Evolutionary conservation across 2,113 vertebrate genomes (phyloP).

Genomic region (Takifugu bimaculatus): DNA sequence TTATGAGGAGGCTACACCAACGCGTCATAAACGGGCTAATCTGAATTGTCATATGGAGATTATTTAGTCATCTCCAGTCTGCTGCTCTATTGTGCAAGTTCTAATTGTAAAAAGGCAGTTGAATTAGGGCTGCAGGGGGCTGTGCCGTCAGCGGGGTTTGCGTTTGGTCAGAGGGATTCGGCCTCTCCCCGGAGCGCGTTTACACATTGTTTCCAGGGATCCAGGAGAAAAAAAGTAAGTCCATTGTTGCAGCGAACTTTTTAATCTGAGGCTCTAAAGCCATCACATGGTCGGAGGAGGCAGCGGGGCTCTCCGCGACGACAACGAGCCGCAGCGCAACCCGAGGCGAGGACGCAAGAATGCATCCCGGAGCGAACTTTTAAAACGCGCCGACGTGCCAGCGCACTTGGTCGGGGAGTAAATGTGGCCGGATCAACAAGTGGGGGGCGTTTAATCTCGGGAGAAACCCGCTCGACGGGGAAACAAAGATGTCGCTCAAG

Average conservation of each 20-base stretch:
- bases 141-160: constrained; percentile 6
- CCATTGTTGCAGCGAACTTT: constrained; percentile 70
- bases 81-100: background rate
- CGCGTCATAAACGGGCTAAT: constrained; percentile 35
- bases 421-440: background rate
- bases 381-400: background rate
- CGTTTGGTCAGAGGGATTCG: constrained; percentile 7
- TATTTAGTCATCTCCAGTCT: background rate
- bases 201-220: constrained; percentile 49
- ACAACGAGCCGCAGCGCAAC: constrained; percentile 21
- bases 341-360: constrained; percentile 6
- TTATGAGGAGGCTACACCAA: constrained; percentile 11
- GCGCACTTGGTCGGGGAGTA: constrained; percentile 9
- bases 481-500: constrained; percentile 55
- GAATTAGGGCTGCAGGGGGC: background rate
- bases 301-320: constrained; percentile 8
- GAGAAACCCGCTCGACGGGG: background rate
- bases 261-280: constrained; percentile 71
- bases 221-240: constrained; percentile 53
- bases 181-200: constrained; percentile 30
- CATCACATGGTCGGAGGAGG: constrained; percentile 67
- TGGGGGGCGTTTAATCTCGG: background rate
- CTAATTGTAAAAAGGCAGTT: background rate
- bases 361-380: constrained; percentile 12
- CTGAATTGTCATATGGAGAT: constrained; percentile 10